Evolutionary conservation across 2,113 vertebrate genomes (phyloP).

Genomic region (Thunnus maccoyii): DNA sequence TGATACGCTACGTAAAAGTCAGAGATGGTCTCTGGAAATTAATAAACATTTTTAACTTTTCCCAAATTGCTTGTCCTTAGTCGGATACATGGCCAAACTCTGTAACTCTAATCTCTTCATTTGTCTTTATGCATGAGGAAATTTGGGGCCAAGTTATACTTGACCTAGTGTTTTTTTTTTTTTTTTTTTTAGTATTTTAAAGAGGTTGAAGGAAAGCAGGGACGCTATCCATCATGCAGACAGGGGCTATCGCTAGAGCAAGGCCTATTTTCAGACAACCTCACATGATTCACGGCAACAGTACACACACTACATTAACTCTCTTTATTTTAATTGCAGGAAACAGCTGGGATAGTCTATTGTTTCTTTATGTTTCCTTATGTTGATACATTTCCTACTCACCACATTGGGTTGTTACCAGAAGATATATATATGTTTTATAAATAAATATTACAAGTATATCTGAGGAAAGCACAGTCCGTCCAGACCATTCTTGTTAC

Average conservation of each 20-base stretch:
- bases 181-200: slow-evolving; percentile 58
- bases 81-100: not conserved
- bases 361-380: slow-evolving; percentile 1
- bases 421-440: not conserved
- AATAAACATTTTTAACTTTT: not conserved
- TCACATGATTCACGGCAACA: slow-evolving; percentile 51
- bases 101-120: slow-evolving; percentile 21
- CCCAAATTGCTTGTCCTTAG: not conserved
- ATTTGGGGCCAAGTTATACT: slow-evolving; percentile 46
- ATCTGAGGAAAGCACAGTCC: no score
- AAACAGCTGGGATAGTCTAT: slow-evolving; percentile 15
- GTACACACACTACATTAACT: slow-evolving; percentile 22
- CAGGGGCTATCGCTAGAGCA: slow-evolving; percentile 58
- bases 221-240: slow-evolving; percentile 74
- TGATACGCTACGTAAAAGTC: slow-evolving; percentile 1
- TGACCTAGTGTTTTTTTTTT: slow-evolving; percentile 58
- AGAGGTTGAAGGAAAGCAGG: slow-evolving; percentile 62
- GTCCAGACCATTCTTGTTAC: no score
- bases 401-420: not conserved
- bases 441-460: no score
- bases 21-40: slow-evolving; percentile 4
- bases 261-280: slow-evolving; percentile 67
- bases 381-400: not conserved
- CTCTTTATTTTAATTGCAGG: slow-evolving; percentile 23
- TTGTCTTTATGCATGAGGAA: slow-evolving; percentile 31